Base-by-base conservation (phyloP, 2,888 invertebrate genomes). In the Diarsia mendica region DNA sequence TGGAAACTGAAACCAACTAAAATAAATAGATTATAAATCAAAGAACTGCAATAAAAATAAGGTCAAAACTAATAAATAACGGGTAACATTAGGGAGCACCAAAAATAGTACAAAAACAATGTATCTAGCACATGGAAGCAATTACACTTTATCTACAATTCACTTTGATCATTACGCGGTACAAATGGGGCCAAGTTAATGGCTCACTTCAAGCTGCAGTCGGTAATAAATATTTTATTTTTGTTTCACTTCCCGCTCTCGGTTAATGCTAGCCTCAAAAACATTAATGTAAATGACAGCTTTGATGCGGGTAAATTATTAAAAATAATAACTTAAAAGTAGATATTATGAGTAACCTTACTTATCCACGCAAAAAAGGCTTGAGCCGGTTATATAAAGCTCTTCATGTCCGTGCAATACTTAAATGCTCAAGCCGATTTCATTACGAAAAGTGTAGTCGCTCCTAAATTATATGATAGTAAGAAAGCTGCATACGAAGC, bases 201-300 rank as follows among this genome's bases (percentile, higher is more conserved):
- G 80, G 70, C 82, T 80, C 75, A 80, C 80, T 79, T 86, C 76
- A 83, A 75, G 75, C 73, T 71, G 82, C 80, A 83, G 77, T 77
- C 3, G 60, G 60, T 60, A 79, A 80, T 83, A 81, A 81, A 85
- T 86, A 86, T 86, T 86, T 83, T 86, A 86, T 80, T 84, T 85
- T 85, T 82, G 77, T 85, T 85, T 67, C 76, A 78, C 70, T 84
- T 79, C 79, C 77, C 75, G 67, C 60, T 73, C 53, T 63, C 68
- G 75, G 77, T 76, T 72, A 84, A 76, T 66, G 79, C 51, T 53
- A 72, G 68, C 77, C 67, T 84, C 67, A 79, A 84, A 76, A 85
- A 80, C 79, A 84, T 80, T 68, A 75, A 70, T 72, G 46, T 72
- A 75, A 75, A 77, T 72, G 60, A 67, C 9, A 55, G 53, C 49